Evolutionary conservation across 2,888 invertebrate species (phyloP).

Genomic region (Thereva nobilitata): DNA sequence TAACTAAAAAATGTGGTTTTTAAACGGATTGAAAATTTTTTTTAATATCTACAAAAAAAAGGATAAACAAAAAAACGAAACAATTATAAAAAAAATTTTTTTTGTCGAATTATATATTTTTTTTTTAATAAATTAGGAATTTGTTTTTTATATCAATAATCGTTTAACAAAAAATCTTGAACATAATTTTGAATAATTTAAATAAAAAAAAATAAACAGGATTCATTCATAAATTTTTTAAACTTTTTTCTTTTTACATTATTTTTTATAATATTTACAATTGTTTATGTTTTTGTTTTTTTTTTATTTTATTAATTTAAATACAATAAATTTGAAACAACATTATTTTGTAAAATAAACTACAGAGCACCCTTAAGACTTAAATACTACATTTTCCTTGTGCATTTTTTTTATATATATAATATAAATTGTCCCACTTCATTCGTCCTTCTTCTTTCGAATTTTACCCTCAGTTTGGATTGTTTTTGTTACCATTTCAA

Average conservation of each 20-base stretch:
- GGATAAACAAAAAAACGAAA: too few relatives aligned
- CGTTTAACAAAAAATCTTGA: background rate
- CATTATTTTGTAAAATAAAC: too few relatives aligned
- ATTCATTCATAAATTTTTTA: constrained; percentile 4
- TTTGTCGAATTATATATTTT: too few relatives aligned
- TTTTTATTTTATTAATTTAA: background rate
- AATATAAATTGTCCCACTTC: constrained; percentile 35
- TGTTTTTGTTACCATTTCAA: constrained; percentile 86
- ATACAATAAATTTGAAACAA: background rate
- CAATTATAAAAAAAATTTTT: too few relatives aligned
- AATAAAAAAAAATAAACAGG: background rate
- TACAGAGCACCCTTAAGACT: background rate
- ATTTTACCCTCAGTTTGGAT: constrained; percentile 91
- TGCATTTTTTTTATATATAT: background rate
- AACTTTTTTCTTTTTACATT: constrained; percentile 6
- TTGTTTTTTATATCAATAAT: too few relatives aligned
- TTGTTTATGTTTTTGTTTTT: background rate
- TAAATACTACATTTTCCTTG: background rate
- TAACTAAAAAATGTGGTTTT: too few relatives aligned
- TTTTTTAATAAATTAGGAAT: too few relatives aligned
- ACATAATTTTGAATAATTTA: constrained; percentile 28
- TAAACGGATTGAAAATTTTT: too few relatives aligned
- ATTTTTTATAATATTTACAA: background rate
- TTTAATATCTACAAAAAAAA: too few relatives aligned
- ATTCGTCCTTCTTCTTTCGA: constrained; percentile 81